Evolutionary conservation across 2,113 vertebrate genomes (phyloP), one percentile per base, ranked within the genome.

Genomic region (Cettia cetti): DNA sequence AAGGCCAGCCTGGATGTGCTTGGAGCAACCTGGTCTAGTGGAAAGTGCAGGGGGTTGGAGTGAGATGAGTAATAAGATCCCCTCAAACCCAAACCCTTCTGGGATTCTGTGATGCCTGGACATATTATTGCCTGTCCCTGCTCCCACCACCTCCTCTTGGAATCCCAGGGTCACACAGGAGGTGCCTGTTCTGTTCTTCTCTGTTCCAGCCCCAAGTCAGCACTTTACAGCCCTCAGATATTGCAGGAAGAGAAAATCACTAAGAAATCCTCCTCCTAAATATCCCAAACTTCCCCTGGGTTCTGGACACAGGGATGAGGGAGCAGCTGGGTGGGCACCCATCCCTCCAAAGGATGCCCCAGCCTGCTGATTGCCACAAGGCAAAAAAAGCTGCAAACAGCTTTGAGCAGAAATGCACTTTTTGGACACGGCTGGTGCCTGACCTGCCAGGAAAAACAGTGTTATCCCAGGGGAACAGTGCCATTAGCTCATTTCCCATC

Each of bases 261-360:
- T 9, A 8, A 40, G 7, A 78, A 75, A 59, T 11, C 24, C 40
- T 63, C 4, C 26, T 54, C 27, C 42, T 56, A 27, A 35, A 92
- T 14, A 68, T 11, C 33, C 42, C 65, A 40, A 5, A n/a, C 10
- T 26, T 49, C 31, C 57, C 23, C 49, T 39, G 18, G 30, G n/a
- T 1, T 57, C 61, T 3, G 7, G 27, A 0, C 40, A 13, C 33
- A 13, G 40, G 31, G 35, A 39, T 22, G 22, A 23, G 45, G 45
- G 15, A 5, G 15, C 0, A 0, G 19, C 35, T 0, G 0, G 5
- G n/a, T 26, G 61, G 8, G n/a, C n/a, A 30, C 56, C 53, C 35
- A 61, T 15, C n/a, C 63, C 49, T 77, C 69, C 13, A 54, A n/a
- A 69, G 81, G 82, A 79, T 64, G 78, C 69, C 39, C 81, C 82